These are phyloP conservation scores for Disparrhopalites patrizii DNA, from an alignment of 2,888 invertebrate species.

Conservation along the genomic window DNA sequence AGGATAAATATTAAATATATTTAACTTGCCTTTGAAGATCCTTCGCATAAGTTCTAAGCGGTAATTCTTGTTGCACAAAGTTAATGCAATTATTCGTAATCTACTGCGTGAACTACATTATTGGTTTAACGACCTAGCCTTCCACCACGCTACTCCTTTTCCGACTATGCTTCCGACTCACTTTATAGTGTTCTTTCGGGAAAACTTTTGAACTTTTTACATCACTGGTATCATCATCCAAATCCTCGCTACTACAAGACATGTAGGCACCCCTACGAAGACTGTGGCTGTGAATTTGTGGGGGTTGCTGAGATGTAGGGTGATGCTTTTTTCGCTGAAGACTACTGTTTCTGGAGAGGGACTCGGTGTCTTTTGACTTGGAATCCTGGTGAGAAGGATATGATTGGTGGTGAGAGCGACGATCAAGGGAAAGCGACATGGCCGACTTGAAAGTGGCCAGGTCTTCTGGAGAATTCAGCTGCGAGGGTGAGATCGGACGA, in stretches of 20 bases:
- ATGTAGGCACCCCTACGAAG: slow-evolving; percentile 44
- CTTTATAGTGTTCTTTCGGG: slow-evolving; percentile 48
- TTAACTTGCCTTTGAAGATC: slow-evolving; percentile 7
- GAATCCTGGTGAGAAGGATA: not conserved
- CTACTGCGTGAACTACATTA: not conserved
- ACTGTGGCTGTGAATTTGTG: slow-evolving; percentile 36
- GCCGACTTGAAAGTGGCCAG: slow-evolving; percentile 35
- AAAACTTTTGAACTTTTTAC: slow-evolving; percentile 46
- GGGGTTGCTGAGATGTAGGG: not conserved
- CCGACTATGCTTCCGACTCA: slow-evolving; percentile 44
- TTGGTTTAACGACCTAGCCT: slow-evolving; percentile 2
- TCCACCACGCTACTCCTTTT: slow-evolving; percentile 20
- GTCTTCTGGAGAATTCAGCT: slow-evolving; percentile 43
- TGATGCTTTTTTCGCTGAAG: slow-evolving; percentile 44
- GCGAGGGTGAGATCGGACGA: slow-evolving; percentile 49
- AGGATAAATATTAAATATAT: too few relatives aligned
- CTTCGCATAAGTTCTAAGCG: not conserved
- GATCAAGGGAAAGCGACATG: slow-evolving; percentile 20
- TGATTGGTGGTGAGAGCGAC: slow-evolving; percentile 16
- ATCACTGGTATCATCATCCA: slow-evolving; percentile 39
- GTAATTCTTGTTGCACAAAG: not conserved
- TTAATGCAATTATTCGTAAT: not conserved
- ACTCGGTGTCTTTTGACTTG: not conserved
- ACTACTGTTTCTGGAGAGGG: slow-evolving; percentile 42
- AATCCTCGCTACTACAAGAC: slow-evolving; percentile 47